A percentile compares a stretch with the other conserved stretches of the same genome.
Evolutionary conservation across 1,140 invertebrate genomes (phyloP).

Genomic region (Dreissena rostriformis): DNA sequence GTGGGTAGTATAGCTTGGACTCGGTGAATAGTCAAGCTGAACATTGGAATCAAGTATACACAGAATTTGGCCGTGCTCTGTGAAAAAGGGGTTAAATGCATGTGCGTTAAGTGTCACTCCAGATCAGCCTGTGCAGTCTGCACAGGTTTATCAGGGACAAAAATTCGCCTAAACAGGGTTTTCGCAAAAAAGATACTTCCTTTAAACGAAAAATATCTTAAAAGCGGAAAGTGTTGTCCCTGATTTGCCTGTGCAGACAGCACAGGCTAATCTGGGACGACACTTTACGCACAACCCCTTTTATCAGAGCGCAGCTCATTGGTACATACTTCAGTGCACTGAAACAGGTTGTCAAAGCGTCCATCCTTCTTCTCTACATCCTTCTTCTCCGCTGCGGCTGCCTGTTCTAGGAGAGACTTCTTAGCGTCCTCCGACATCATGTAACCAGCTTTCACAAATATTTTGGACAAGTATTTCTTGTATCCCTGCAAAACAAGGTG

Average conservation of each 20-base stretch:
- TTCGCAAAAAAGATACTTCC: too few relatives aligned
- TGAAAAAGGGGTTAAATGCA: too few relatives aligned
- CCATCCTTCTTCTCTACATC: constrained; percentile 59
- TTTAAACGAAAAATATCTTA: too few relatives aligned
- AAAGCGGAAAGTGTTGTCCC: too few relatives aligned
- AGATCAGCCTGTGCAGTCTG: too few relatives aligned
- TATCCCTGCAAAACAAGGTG: constrained; percentile 68
- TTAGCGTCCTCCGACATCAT: constrained; percentile 60
- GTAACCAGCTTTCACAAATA: constrained; percentile 74
- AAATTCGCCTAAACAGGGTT: too few relatives aligned
- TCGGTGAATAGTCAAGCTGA: neutral
- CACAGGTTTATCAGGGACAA: too few relatives aligned
- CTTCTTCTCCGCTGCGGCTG: constrained; percentile 58
- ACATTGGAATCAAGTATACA: neutral
- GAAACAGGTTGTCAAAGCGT: constrained; percentile 63
- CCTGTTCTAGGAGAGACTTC: constrained; percentile 59
- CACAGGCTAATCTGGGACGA: too few relatives aligned
- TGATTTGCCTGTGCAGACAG: too few relatives aligned
- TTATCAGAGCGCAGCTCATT: neutral
- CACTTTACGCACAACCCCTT: too few relatives aligned
- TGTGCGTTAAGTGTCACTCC: too few relatives aligned
- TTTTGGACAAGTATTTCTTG: constrained; percentile 64
- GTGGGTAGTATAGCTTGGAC: neutral
- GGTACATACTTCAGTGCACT: constrained; percentile 64
- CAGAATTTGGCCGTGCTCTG: too few relatives aligned